A percentile compares a stretch with the other conserved stretches of the same genome.
Evolutionary conservation across 53 echinoderm and acorn worm species (phyloP).

Genomic region (Glandiceps talaboti): DNA sequence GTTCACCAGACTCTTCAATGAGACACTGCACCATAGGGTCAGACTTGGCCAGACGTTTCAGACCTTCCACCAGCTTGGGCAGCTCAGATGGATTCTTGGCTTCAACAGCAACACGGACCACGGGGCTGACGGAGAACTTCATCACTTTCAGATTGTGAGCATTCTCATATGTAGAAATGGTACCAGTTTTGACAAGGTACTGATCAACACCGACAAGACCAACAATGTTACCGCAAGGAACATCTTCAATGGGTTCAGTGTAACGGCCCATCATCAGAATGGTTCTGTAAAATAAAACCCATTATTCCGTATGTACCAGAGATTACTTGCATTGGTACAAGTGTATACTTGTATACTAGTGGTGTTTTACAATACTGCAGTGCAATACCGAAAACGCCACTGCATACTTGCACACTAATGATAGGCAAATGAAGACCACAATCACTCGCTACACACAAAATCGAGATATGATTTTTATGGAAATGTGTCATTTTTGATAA

Average conservation of each 20-base stretch:
- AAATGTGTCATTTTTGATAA: too few species aligned
- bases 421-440: too few species aligned
- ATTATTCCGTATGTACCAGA: too few species aligned
- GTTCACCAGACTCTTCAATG: constrained; percentile 93
- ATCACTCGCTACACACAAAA: too few species aligned
- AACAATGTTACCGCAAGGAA: constrained; percentile 94
- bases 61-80: constrained; percentile 89
- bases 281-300: constrained; percentile 71
- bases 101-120: constrained; percentile 90
- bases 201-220: constrained; percentile 94
- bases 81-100: constrained; percentile 77
- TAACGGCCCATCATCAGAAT: constrained; percentile 98
- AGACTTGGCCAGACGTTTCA: constrained; percentile 86
- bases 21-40: constrained; percentile 92
- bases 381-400: too few species aligned
- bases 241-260: constrained; percentile 75
- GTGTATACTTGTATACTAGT: too few species aligned
- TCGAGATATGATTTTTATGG: too few species aligned
- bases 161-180: constrained; percentile 77
- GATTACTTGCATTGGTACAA: too few species aligned
- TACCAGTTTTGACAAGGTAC: constrained; percentile 88
- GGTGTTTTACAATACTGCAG: too few species aligned
- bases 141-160: constrained; percentile 91
- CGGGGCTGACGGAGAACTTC: constrained; percentile 98
- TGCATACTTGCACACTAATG: too few species aligned